Evolutionary conservation across 2,797 vertebrate species (phyloP), one percentile per base, ranked within the genome.

Genomic region (Spinibarbus caldwelli): DNA sequence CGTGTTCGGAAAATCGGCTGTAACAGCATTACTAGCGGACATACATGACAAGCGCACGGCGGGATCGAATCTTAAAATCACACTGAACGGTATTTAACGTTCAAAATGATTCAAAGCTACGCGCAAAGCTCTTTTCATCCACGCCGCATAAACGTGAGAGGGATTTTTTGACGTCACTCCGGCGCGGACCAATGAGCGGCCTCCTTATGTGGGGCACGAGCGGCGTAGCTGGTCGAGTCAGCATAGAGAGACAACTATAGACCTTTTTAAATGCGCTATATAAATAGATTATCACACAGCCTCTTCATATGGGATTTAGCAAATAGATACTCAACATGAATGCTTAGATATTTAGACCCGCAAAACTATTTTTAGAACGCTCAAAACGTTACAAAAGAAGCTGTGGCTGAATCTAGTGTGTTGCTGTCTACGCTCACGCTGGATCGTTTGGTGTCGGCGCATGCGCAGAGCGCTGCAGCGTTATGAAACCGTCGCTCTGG

Each of bases 81-180:
- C 2, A 23, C n/a, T 3, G 1, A 64, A 88, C 15, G 8, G 11
- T 2, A 41, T 49, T 11, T 6, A 17, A 14, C 31, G 10, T 36
- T n/a, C 12, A 78, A 80, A 66, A 47, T 8, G 9, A 1, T 11
- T 47, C 49, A 70, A 70, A 71, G 23, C 15, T 14, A 11, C 26
- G 4, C 12, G 38, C n/a, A 79, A 82, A 80, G 57, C 19, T 8
- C 8, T 85, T 29, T 71, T 29, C 21, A 23, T 83, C 82, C 90
- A 91, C 72, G 87, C 89, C 52, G 86, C 76, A 87, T 77, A 92
- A 92, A 91, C 90, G 88, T 92, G 91, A 91, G 86, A 26, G 34
- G 1, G 15, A 4, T 21, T 9, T 19, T 26, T 3, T 54, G 73
- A 75, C 81, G 88, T 90, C 87, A 87, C 6, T 12, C 0, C 11